phyloP scores from a whole-genome alignment of 2,888 invertebrate species.

The Apomyelois bistriatella region DNA sequence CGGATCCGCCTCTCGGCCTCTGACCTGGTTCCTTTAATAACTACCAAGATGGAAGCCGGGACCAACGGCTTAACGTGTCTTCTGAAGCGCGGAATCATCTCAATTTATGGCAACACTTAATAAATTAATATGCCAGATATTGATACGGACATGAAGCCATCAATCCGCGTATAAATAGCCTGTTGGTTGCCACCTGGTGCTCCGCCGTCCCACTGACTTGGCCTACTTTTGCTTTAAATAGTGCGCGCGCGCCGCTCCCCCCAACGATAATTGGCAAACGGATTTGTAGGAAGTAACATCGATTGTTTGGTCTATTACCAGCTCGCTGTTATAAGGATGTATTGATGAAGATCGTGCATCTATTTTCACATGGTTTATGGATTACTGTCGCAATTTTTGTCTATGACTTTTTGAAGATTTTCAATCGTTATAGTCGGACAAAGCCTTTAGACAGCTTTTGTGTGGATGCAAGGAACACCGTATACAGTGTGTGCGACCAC shows the following conservation, averaged over 20 bases:
- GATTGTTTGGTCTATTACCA: conserved; percentile 10
- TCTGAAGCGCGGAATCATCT: too few species aligned
- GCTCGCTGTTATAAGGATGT: neutral
- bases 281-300: conserved; percentile 30
- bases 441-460: too few species aligned
- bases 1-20: too few species aligned
- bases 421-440: too few species aligned
- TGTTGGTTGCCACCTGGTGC: conserved; percentile 45
- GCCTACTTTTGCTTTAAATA: conserved; percentile 53
- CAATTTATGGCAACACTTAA: neutral
- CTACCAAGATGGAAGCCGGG: too few species aligned
- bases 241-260: conserved; percentile 40
- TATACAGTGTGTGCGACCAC: too few species aligned
- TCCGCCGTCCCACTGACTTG: conserved; percentile 57
- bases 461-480: too few species aligned
- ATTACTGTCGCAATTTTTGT: too few species aligned
- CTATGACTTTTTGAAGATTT: too few species aligned
- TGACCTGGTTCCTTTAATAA: too few species aligned
- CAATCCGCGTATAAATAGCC: conserved; percentile 30
- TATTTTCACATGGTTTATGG: too few species aligned
- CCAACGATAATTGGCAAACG: conserved; percentile 37
- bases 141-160: neutral
- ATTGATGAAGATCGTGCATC: neutral
- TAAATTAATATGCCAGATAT: neutral
- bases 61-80: too few species aligned